Percentiles rank a stretch among this genome's conserved stretches.
Evolutionary conservation across 2,888 invertebrate species (phyloP).

Genomic region (Quadriops clusia): DNA sequence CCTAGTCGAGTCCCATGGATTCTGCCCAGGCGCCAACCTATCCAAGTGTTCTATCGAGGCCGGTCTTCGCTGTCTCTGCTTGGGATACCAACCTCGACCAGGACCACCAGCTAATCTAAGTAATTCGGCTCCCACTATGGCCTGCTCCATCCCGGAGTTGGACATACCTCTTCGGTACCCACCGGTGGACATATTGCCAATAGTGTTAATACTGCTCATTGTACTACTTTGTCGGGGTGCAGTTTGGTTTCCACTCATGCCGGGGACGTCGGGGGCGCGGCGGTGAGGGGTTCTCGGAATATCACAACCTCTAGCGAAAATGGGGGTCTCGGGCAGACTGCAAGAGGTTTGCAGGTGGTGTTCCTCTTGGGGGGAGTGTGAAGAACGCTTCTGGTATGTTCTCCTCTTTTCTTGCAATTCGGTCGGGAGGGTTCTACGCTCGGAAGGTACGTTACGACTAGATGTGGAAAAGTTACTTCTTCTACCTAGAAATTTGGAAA

Average conservation of each 20-base stretch:
- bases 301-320: constrained; percentile 75
- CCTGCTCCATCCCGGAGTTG: constrained; percentile 34
- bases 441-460: constrained; percentile 47
- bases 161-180: constrained; percentile 18
- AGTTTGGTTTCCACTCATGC: constrained; percentile 37
- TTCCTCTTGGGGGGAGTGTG: constrained; percentile 47
- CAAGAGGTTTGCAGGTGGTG: constrained; percentile 66
- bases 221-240: constrained; percentile 53
- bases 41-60: constrained; percentile 80
- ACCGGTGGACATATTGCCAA: constrained; percentile 35
- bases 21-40: constrained; percentile 46
- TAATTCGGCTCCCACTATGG: constrained; percentile 65
- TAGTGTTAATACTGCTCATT: constrained; percentile 46
- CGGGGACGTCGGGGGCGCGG: constrained; percentile 47
- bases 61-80: constrained; percentile 56
- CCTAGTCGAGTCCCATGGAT: constrained; percentile 48
- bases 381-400: constrained; percentile 36
- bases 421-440: constrained; percentile 61
- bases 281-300: constrained; percentile 73
- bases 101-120: constrained; percentile 69
- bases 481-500: no score
- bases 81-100: constrained; percentile 75
- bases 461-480: constrained; percentile 38
- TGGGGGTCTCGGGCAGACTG: constrained; percentile 79
- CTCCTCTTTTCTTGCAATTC: constrained; percentile 44